Base-by-base conservation (phyloP, 2,113 vertebrate genomes). In the Hippocampus mohnikei region DNA sequence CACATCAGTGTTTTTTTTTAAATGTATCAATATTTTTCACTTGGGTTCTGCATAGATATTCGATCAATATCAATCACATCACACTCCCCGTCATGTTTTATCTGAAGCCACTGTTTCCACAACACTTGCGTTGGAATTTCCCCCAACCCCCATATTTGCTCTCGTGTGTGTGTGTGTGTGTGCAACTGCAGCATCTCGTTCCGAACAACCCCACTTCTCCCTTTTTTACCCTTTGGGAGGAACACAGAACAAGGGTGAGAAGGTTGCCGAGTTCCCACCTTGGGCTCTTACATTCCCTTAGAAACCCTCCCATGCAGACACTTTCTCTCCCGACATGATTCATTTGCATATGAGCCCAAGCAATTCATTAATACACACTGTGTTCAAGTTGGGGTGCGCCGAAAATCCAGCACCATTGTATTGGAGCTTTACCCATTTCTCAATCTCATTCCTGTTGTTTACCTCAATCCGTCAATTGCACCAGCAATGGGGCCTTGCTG, bases 231-330 rank as follows among this genome's bases (percentile, higher is more conserved):
- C 86, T 56, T 53, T 33, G 73, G 79, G 74, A 73, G 73, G 66
- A 85, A 85, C 74, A 77, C 84, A 84, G 85, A 77, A 84, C 72
- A 62, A 85, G 86, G 91, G 91, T 92, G 88, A 92, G 85, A 81
- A 91, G 91, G 91, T 92, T 92, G 85, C 80, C 81, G 63, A 73
- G 88, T 93, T 93, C 92, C 90, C 92, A 92, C 91, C 90, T 89
- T 81, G 75, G 66, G 72, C 81, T 86, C 81, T 74, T 80, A 72
- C 69, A 74, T 71, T 79, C 78, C 72, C 82, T 86, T 78, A 84
- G 78, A 83, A 84, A 75, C 71, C 77, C 71, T 71, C 70, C 62
- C 80, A 62, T 82, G 75, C 77, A 73, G 25, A 78, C 81, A 79
- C 41, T 64, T 68, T 75, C 74, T 77, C 75, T 75, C 74, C 40